Evolutionary conservation across 2,797 vertebrate genomes (phyloP), one percentile per base, ranked within the genome.

Genomic region (Synaphobranchus kaupii): DNA sequence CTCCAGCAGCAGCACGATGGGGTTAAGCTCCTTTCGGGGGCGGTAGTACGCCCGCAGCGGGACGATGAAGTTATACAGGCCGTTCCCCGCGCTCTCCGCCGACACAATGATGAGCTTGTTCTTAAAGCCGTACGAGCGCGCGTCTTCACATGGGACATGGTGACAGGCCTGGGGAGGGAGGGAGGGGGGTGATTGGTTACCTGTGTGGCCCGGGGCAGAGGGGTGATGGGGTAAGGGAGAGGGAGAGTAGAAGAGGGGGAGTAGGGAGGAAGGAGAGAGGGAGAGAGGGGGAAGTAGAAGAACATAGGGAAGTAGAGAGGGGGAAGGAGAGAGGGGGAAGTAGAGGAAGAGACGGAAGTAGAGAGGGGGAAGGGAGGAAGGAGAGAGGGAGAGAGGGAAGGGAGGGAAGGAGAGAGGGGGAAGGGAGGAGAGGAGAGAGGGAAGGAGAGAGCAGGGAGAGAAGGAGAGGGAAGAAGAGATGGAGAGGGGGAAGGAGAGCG

Each of bases 21-120:
- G 96, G 92, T 96, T 97, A 28, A 97, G 96, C 92, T 97, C 96
- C 91, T 96, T 96, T 86, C 95, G 93, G 56, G 96, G 96, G 89
- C 97, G 90, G 91, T 97, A 97, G 89, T 97, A 97, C 0, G 97
- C 96, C 88, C 96, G 91, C 13, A 97, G 95, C 25, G 96, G 97
- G 44, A 96, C 96, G 0, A 97, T 96, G 92, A 97, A 97, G 94
- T 97, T 97, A 93, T 97, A 97, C 20, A 97, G 94, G 39, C 97
- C 96, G 0, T 97, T 97, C n/a, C 96, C 96, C 0, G 96, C 96
- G 0, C 95, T 94, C 93, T 97, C 96, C 0, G 96, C 97, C 0
- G 97, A 97, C 87, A 97, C 96, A 66, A 97, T 97, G 89, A 97
- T 97, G 92, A 96, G 84, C 89, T 97, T 96, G 94, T 96, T 97